phyloP scores from a whole-genome alignment of 2,888 invertebrate genomes.

The Drosophila paracracens region DNA sequence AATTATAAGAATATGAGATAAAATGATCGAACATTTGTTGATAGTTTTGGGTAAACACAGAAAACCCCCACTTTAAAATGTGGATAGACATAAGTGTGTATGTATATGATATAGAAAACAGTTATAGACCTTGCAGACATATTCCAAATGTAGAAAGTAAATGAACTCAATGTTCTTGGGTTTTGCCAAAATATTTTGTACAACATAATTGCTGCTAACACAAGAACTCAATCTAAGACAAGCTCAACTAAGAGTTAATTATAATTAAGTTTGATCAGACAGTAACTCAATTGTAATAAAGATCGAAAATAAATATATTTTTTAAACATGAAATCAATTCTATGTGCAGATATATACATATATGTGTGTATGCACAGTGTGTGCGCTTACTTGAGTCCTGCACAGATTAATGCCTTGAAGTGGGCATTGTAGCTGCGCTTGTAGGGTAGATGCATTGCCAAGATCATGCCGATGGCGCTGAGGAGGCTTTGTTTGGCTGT shows the following conservation, averaged over 20 bases:
- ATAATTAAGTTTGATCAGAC: background rate
- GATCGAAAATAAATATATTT: background rate
- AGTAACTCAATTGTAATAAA: background rate
- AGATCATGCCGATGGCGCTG: slow-evolving; percentile 95
- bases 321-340: background rate
- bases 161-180: background rate
- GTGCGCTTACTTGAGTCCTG: slow-evolving; percentile 94
- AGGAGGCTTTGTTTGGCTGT: slow-evolving; percentile 89
- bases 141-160: background rate
- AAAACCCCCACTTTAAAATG: background rate
- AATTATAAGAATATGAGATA: background rate
- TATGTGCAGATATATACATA: background rate
- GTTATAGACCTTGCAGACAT: background rate
- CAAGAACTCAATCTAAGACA: background rate
- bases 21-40: background rate
- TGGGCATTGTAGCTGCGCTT: slow-evolving; percentile 98
- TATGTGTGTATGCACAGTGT: background rate
- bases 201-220: background rate
- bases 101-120: background rate
- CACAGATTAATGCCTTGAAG: slow-evolving; percentile 99
- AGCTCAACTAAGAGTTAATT: background rate
- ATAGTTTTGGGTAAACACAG: background rate
- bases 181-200: background rate
- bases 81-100: background rate
- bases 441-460: slow-evolving; percentile 95